A percentile compares a stretch with the other conserved stretches of the same genome.
These are phyloP conservation scores for Ricordea florida DNA, from an alignment of 92 coral and sea anemone species.

Conservation along the genomic window DNA sequence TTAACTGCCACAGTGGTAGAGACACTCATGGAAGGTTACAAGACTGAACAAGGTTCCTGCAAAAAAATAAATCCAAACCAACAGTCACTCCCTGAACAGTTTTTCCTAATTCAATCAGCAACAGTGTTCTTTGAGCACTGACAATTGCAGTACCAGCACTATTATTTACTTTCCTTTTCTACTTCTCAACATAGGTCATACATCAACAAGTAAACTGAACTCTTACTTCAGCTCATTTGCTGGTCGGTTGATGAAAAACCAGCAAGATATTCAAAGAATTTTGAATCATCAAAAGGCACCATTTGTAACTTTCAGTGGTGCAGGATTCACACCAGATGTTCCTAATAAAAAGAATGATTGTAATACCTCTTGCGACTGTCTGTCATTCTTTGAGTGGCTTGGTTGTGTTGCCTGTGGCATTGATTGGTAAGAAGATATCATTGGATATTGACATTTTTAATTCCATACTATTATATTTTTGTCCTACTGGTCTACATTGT, in stretches of 20 bases:
- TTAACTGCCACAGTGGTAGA: conserved; percentile 92
- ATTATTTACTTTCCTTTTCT: no score
- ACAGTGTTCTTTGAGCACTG: no score
- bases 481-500: no score
- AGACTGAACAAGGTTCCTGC: conserved; percentile 3
- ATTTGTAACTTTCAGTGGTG: conserved; percentile 18
- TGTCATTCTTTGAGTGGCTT: conserved; percentile 92
- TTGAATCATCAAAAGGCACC: conserved; percentile 47
- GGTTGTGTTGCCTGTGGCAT: conserved; percentile 88
- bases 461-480: no score
- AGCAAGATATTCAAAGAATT: background rate
- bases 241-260: conserved; percentile 36
- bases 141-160: no score
- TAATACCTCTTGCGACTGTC: conserved; percentile 55
- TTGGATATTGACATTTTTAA: no score
- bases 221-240: conserved; percentile 58
- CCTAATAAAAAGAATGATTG: background rate
- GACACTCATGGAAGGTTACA: conserved; percentile 69
- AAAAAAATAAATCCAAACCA: background rate
- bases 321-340: conserved; percentile 32
- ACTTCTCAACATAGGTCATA: background rate
- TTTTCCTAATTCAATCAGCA: no score
- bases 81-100: background rate
- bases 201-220: conserved; percentile 36
- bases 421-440: conserved; percentile 90